Base-by-base conservation (phyloP, 1,140 invertebrate genomes). In the Ostrea denselamellosa region DNA sequence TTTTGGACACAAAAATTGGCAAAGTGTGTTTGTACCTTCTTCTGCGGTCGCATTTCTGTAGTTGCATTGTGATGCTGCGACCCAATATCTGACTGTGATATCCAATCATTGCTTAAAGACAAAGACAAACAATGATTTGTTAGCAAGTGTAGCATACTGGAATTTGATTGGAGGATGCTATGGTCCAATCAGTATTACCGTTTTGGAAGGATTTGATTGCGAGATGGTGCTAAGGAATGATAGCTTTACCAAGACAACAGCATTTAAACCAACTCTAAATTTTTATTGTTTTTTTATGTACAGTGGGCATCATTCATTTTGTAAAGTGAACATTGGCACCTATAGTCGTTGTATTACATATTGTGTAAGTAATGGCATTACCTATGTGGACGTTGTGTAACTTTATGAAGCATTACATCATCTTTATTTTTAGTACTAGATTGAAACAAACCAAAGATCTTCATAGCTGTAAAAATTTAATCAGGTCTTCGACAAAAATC, bases 31-130 rank as follows among this genome's bases (percentile, higher is more conserved):
- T 28, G 56, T n/a, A n/a, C 56, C 19, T 19, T 62, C 19, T 62
- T 62, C 17, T 62, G 56, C 19, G 56, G 56, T 62, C 56, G n/a
- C 17, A 19, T 62, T 7, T 77, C 17, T 7, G 19, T 62, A 77
- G 28, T 77, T 9, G 12, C 25, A 25, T 25, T 22, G 68, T 28
- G 68, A 34, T 77, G 14, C 10, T 17, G 28, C 25, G 22, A 25
- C 68, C 68, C 34, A 77, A 77, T 77, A 12, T 34, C 25, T 12
- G 65, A 71, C 65, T 77, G 68, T 77, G 68, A 77, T 77, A 77
- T 5, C 68, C 68, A 34, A 34, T 77, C 68, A 77, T 25, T 34
- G 68, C 68, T 77, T 22, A 34, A 28, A n/a, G 17, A 62, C 12
- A 77, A 22, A 77, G 25, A 77, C 25, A 19, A n/a, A 77, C 28